Evolutionary conservation across 2,113 vertebrate genomes (phyloP), one percentile per base, ranked within the genome.

Genomic region (Nanger granti): DNA sequence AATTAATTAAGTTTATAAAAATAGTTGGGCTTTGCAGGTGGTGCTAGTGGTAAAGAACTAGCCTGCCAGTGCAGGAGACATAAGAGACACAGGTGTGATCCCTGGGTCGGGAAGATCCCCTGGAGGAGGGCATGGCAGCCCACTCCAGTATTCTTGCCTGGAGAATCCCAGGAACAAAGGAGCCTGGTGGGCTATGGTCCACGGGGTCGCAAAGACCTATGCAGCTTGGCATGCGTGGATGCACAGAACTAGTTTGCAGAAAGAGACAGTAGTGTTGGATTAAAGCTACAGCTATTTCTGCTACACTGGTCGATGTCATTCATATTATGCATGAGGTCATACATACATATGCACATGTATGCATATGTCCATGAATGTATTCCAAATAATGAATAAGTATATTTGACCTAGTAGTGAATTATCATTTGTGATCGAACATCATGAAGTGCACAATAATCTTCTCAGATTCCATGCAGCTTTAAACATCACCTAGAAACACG

Each of bases 161-260:
- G 20, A 73, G n/a, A 24, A 73, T 76, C n/a, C 69, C 69, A 7
- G 3, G 20, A 20, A 41, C 69, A 76, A 2, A 24, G 69, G n/a
- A 41, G 10, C 69, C 69, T 3, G 1, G n/a, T 3, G n/a, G 66
- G n/a, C n/a, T 13, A 24, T 0, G 5, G n/a, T 41, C 5, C 5
- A 0, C 22, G n/a, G n/a, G 10, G 9, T 73, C 0, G 0, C 20
- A 76, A 24, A 76, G 69, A 73, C 10, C 0, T 0, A 73, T 41
- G n/a, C n/a, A 22, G 24, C n/a, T 73, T 73, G 12, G n/a, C n/a
- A 24, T 7, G n/a, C 20, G 7, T 24, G 20, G 2, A 22, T 24
- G 66, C n/a, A 73, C n/a, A 93, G 49, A 86, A 85, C n/a, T 69
- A 73, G 14, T 41, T 93, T 34, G 31, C 41, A 76, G 37, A 31